Evolutionary conservation across 1,140 invertebrate genomes (phyloP).

Genomic region (Ceratosolen solmsi): DNA sequence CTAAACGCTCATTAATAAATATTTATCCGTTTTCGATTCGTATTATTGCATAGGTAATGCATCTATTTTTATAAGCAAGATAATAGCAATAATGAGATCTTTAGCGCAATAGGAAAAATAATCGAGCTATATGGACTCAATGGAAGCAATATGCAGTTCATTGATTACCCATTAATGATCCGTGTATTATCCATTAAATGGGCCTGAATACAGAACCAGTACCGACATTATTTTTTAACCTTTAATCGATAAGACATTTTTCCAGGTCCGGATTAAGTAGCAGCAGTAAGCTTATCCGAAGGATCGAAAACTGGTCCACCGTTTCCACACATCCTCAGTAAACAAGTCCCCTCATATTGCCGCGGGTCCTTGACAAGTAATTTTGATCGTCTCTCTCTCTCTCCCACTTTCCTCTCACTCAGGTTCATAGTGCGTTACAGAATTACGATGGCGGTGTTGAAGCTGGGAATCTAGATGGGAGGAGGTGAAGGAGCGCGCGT

Average conservation of each 20-base stretch:
- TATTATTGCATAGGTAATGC: too few species aligned
- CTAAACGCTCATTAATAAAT: too few species aligned
- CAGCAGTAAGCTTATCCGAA: neutral
- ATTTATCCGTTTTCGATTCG: too few species aligned
- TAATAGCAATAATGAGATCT: neutral
- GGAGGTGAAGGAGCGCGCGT: constrained; percentile 30
- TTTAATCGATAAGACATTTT: constrained; percentile 28
- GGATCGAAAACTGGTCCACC: constrained; percentile 22
- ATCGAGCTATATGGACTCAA: neutral
- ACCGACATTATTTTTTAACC: neutral
- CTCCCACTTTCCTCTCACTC: neutral
- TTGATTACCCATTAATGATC: too few species aligned
- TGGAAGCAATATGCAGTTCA: too few species aligned
- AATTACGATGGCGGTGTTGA: neutral
- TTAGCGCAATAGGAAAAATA: neutral
- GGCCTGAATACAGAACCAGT: neutral
- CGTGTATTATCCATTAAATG: too few species aligned
- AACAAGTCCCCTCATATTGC: neutral
- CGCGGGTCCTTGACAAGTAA: constrained; percentile 36
- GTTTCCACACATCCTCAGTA: neutral
- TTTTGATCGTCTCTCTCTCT: constrained; percentile 25
- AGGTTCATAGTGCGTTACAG: neutral
- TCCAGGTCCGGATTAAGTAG: neutral
- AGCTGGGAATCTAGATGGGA: constrained; percentile 24
- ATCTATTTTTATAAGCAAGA: neutral